Conservation (phyloP, 2,888 invertebrate genomes). For the Volucella inflata region DNA sequence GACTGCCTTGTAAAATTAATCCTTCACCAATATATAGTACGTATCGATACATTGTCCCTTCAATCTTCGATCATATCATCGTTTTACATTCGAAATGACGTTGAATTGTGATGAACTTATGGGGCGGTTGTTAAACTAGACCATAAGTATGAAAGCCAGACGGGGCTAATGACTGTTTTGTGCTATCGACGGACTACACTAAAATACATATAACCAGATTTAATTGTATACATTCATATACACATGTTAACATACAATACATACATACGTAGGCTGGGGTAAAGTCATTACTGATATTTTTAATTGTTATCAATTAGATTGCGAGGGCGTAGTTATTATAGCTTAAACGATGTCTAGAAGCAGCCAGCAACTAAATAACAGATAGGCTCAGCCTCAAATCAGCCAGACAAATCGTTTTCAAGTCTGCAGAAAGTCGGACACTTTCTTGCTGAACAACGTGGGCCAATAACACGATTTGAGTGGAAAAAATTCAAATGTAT, state of each 20-base stretch:
- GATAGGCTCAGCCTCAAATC: slow-evolving; percentile 6
- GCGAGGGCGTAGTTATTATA: slow-evolving; percentile 42
- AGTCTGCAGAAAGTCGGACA: not conserved
- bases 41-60: not conserved
- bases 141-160: slow-evolving; percentile 21
- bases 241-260: no score
- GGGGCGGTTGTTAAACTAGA: slow-evolving; percentile 36
- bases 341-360: slow-evolving; percentile 21
- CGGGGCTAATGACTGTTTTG: slow-evolving; percentile 34
- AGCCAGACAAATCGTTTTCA: not conserved
- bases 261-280: not conserved
- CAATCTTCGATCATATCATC: slow-evolving; percentile 16
- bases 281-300: not conserved
- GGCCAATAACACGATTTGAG: not conserved
- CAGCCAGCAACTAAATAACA: slow-evolving; percentile 4
- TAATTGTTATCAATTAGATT: slow-evolving; percentile 38
- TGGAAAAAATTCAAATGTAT: no score
- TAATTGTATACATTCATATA: no score
- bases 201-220: no score
- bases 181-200: slow-evolving; percentile 1
- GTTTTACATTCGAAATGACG: slow-evolving; percentile 18
- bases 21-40: not conserved
- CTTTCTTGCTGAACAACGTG: not conserved
- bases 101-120: slow-evolving; percentile 15
- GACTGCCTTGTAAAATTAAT: not conserved